Percentiles rank a stretch among this genome's conserved stretches.
phyloP scores from a whole-genome alignment of 2,797 vertebrate genomes.

The Remorina albescens region DNA sequence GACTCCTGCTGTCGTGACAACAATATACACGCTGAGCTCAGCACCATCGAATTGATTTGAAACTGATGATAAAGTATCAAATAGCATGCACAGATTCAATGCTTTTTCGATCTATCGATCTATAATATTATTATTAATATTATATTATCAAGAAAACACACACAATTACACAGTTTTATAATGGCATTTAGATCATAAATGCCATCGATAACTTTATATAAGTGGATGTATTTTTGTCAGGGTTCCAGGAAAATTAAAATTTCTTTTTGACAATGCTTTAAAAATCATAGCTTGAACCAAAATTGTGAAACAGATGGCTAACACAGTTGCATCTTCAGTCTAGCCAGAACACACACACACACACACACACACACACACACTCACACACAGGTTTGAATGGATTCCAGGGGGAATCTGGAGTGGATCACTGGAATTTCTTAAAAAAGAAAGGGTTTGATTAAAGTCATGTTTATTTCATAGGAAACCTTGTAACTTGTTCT shows the following conservation, averaged over 20 bases:
- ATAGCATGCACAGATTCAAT: neutral
- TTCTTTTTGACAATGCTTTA: neutral
- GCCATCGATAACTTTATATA: neutral
- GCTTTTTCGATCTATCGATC: no score
- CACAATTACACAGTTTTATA: no score
- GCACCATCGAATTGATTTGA: neutral
- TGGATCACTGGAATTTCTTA: neutral
- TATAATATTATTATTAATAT: no score
- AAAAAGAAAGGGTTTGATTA: neutral
- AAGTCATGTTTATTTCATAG: constrained; percentile 9
- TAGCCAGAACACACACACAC: constrained; percentile 12
- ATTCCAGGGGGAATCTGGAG: neutral
- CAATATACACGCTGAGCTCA: constrained; percentile 35
- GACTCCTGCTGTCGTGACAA: constrained; percentile 49
- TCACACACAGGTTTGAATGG: neutral
- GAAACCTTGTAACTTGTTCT: no score
- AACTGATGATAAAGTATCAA: neutral
- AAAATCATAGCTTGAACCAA: neutral
- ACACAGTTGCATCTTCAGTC: constrained; percentile 26
- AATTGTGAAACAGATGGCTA: constrained; percentile 37
- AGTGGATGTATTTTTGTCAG: neutral
- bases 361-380: neutral
- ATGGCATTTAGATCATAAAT: neutral
- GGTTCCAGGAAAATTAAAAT: neutral
- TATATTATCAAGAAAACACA: no score